Conservation (phyloP, 35 echinoderm and acorn worm species). For the Stichopus chloronotus region DNA sequence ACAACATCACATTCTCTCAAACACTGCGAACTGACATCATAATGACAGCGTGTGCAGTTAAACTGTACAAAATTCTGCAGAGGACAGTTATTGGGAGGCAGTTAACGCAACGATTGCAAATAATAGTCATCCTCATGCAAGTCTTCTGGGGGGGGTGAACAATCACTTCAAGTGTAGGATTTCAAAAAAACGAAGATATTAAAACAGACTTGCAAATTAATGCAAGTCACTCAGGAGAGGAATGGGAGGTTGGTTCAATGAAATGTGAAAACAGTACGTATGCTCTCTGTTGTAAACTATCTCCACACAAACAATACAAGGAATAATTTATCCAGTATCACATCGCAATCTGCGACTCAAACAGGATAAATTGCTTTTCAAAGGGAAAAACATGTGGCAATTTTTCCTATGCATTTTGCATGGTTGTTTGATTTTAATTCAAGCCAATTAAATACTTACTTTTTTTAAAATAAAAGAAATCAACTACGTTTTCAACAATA, state of each 20-base stretch:
- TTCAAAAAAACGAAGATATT: neutral
- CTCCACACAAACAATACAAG: too few relatives aligned
- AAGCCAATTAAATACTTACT: too few relatives aligned
- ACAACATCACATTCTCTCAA: neutral
- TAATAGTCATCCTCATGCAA: slow-evolving; percentile 26
- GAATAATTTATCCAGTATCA: neutral
- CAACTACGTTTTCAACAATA: too few relatives aligned
- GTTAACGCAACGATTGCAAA: slow-evolving; percentile 33
- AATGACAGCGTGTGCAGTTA: neutral
- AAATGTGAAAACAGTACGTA: neutral
- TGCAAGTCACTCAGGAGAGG: neutral
- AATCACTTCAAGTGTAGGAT: neutral
- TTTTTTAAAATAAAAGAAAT: too few relatives aligned
- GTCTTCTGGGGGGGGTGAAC: neutral
- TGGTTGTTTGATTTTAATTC: too few relatives aligned
- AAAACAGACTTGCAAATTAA: neutral
- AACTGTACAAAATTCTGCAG: neutral
- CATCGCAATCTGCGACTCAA: neutral
- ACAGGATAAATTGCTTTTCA: neutral
- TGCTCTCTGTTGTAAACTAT: neutral
- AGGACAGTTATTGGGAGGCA: slow-evolving; percentile 25
- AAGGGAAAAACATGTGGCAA: too few relatives aligned
- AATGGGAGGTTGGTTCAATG: neutral
- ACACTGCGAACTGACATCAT: slow-evolving; percentile 14
- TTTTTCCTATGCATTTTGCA: too few relatives aligned